These are phyloP conservation scores for Drosophila recens DNA, from an alignment of 2,888 invertebrate genomes.

Conservation along the genomic window DNA sequence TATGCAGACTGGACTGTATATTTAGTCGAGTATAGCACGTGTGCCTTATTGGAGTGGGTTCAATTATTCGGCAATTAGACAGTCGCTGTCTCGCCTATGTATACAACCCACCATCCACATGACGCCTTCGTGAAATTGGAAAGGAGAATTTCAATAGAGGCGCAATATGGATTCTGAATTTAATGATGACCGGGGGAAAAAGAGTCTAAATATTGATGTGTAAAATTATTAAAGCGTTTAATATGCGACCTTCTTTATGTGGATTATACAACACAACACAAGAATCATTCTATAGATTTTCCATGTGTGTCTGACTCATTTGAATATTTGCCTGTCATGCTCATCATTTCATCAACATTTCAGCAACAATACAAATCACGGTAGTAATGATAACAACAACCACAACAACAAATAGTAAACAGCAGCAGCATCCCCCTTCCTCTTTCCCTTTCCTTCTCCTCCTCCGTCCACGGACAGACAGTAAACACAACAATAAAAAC, in stretches of 20 bases:
- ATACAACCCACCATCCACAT: conserved; percentile 13
- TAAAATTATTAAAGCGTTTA: conserved; percentile 74
- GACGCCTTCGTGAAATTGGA: conserved; percentile 20
- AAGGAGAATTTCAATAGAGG: conserved; percentile 26
- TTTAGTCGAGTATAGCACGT: conserved; percentile 64
- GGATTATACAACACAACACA: conserved; percentile 67
- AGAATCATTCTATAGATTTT: conserved; percentile 77
- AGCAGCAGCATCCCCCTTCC: conserved; percentile 32
- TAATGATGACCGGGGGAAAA: not conserved
- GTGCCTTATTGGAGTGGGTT: conserved; percentile 54
- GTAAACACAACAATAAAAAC: conserved; percentile 51
- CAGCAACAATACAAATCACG: conserved; percentile 72
- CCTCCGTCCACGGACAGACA: not conserved
- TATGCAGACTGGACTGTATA: conserved; percentile 21
- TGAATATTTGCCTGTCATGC: conserved; percentile 73
- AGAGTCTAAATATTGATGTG: conserved; percentile 71
- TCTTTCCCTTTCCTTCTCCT: not conserved
- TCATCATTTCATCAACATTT: conserved; percentile 67
- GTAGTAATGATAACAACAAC: conserved; percentile 69
- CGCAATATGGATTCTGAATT: conserved; percentile 10
- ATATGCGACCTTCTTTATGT: conserved; percentile 69
- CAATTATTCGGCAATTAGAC: conserved; percentile 79
- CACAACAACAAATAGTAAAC: conserved; percentile 45
- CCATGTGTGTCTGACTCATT: conserved; percentile 68
- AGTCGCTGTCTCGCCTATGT: conserved; percentile 29